phyloP scores from a whole-genome alignment of 1,140 invertebrate genomes.

The Sitobion miscanthi region DNA sequence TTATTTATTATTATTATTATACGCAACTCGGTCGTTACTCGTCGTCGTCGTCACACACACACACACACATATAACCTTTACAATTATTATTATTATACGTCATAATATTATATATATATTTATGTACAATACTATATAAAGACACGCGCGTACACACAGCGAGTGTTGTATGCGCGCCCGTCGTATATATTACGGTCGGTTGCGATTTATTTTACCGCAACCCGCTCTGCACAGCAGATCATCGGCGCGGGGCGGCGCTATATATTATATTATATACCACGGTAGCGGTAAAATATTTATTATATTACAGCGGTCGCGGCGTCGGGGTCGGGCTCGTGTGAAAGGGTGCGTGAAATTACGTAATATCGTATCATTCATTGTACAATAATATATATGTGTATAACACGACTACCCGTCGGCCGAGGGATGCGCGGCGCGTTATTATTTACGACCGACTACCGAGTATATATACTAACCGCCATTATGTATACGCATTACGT shows the following conservation, averaged over 20 bases:
- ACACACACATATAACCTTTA: not conserved
- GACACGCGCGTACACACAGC: not conserved
- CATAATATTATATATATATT: not conserved
- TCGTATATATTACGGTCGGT: not conserved
- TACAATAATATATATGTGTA: not conserved
- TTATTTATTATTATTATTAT: slow-evolving; percentile 32
- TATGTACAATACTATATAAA: not conserved
- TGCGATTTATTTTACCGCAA: not conserved
- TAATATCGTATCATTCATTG: not conserved
- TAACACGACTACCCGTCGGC: not conserved
- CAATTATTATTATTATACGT: slow-evolving; percentile 30
- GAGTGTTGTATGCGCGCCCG: not conserved
- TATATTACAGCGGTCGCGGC: not conserved
- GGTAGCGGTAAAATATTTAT: not conserved
- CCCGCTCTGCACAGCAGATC: not conserved
- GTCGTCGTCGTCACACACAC: not conserved
- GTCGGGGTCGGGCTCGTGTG: slow-evolving; percentile 10
- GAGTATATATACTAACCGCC: not conserved
- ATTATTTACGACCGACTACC: slow-evolving; percentile 38
- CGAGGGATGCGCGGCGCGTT: slow-evolving; percentile 18
- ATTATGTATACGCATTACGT: not conserved
- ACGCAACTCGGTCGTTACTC: not conserved
- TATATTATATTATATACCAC: not conserved
- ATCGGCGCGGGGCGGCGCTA: not conserved
- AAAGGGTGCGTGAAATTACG: slow-evolving; percentile 50